Evolutionary conservation across 2,113 vertebrate species (phyloP).

Genomic region (Tachysurus fulvidraco): DNA sequence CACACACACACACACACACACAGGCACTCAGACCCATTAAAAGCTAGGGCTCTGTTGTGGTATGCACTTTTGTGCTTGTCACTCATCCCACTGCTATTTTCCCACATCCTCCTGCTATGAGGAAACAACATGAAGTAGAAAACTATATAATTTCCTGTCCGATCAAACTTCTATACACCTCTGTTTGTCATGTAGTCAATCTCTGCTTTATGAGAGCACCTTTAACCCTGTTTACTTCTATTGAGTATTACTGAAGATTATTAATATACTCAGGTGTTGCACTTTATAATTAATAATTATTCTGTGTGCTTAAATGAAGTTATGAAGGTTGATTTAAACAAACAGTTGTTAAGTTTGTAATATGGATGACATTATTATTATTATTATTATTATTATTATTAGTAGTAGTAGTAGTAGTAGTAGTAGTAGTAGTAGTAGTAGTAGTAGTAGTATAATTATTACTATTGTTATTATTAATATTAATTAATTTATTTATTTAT

Average conservation of each 20-base stretch:
- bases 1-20: constrained; percentile 20
- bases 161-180: background rate
- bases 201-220: background rate
- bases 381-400: background rate
- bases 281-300: background rate
- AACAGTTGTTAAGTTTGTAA: background rate
- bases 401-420: no score
- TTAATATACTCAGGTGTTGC: background rate
- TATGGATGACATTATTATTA: background rate
- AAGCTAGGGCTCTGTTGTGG: constrained; percentile 45
- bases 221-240: background rate
- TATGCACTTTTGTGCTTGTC: constrained; percentile 60
- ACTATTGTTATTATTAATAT: background rate
- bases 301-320: background rate
- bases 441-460: no score
- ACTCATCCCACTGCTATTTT: constrained; percentile 54
- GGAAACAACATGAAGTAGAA: constrained; percentile 7
- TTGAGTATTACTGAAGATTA: background rate
- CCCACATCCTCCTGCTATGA: constrained; percentile 39
- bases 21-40: constrained; percentile 33
- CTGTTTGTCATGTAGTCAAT: background rate
- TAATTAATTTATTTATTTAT: background rate
- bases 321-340: background rate
- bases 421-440: no score
- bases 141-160: constrained; percentile 12